A percentile compares a stretch with the other conserved stretches of the same genome.
Conservation (phyloP, 1,140 invertebrate genomes). For the Aculops lycopersici region DNA sequence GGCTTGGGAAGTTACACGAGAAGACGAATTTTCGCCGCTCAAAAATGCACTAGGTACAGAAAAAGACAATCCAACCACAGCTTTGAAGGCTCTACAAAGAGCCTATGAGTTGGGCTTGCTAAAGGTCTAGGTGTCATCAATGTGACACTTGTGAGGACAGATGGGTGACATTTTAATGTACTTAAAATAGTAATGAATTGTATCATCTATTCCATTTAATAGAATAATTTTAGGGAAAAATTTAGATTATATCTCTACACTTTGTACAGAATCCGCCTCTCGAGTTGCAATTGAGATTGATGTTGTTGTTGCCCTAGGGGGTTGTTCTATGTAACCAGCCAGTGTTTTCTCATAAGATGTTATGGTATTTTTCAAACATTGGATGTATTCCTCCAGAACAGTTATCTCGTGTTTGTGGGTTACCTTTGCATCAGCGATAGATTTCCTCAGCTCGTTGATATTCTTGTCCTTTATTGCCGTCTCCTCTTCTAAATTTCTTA, state of each 20-base stretch:
- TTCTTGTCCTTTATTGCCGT: not conserved
- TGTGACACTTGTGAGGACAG: too few relatives aligned
- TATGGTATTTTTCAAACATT: not conserved
- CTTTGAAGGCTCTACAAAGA: slow-evolving; percentile 36
- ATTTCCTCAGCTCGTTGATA: not conserved
- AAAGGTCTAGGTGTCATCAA: not conserved
- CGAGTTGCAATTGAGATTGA: too few relatives aligned
- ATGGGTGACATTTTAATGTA: too few relatives aligned
- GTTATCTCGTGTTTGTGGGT: not conserved
- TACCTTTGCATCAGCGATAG: not conserved
- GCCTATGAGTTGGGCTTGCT: not conserved
- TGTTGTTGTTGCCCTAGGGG: too few relatives aligned
- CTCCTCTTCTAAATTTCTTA: not conserved
- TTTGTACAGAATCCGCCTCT: too few relatives aligned
- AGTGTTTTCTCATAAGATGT: not conserved
- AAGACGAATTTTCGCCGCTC: slow-evolving; percentile 79
- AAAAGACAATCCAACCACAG: slow-evolving; percentile 52
- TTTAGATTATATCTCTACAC: too few relatives aligned
- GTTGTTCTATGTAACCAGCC: too few relatives aligned
- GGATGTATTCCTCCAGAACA: not conserved
- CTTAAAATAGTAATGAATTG: too few relatives aligned
- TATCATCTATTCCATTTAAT: too few relatives aligned
- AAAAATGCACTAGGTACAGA: slow-evolving; percentile 58
- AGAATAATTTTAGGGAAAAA: too few relatives aligned
- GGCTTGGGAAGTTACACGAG: slow-evolving; percentile 62